Conservation (phyloP, 2,888 invertebrate species). For the Caenorhabditis imperialis region DNA sequence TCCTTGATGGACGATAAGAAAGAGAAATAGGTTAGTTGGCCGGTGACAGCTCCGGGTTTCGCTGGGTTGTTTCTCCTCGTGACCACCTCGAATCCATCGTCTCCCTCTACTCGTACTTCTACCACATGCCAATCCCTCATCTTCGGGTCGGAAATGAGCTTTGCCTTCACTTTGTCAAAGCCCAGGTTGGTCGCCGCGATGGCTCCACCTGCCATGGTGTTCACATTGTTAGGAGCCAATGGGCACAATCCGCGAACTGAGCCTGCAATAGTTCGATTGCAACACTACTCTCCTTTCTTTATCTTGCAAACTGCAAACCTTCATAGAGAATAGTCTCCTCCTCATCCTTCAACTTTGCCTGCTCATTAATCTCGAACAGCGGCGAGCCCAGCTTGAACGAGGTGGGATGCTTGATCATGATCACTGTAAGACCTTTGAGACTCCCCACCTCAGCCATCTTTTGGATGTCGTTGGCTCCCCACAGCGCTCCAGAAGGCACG, state of each 20-base stretch:
- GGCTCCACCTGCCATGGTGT: constrained; percentile 82
- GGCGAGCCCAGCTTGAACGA: constrained; percentile 80
- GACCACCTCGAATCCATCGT: constrained; percentile 70
- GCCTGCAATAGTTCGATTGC: constrained; percentile 79
- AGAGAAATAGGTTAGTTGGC: constrained; percentile 81
- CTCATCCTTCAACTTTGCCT: constrained; percentile 70
- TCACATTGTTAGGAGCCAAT: constrained; percentile 82
- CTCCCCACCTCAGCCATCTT: constrained; percentile 81
- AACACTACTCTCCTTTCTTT: too few relatives aligned
- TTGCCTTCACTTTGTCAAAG: constrained; percentile 80
- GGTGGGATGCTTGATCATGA: constrained; percentile 81
- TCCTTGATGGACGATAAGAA: constrained; percentile 80
- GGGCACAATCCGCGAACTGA: constrained; percentile 81
- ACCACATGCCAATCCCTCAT: constrained; percentile 81
- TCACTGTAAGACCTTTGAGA: constrained; percentile 80
- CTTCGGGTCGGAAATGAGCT: constrained; percentile 81
- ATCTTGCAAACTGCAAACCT: too few relatives aligned
- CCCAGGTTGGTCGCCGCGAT: constrained; percentile 81
- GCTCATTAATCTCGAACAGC: constrained; percentile 79
- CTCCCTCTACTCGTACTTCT: constrained; percentile 78
- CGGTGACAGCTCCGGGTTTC: constrained; percentile 80
- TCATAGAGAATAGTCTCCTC: constrained; percentile 80
- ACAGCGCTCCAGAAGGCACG: constrained; percentile 81
- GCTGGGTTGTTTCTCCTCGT: constrained; percentile 81
- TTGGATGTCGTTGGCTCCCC: constrained; percentile 81